These are phyloP conservation scores for Stictonetta naevosa DNA, from an alignment of 2,113 vertebrate species.

Conservation along the genomic window DNA sequence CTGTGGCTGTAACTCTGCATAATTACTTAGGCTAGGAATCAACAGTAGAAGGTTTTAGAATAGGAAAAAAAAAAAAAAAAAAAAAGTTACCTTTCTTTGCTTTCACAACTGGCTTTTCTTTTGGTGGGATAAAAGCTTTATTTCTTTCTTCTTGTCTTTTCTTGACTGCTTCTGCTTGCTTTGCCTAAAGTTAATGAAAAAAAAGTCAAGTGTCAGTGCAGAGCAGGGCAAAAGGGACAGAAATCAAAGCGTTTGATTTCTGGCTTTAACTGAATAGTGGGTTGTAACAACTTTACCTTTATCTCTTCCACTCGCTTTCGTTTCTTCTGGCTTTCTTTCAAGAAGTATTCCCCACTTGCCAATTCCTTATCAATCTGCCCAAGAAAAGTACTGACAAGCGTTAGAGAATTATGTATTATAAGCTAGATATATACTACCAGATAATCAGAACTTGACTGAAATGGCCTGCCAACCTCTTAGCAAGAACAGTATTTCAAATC, in stretches of 20 bases:
- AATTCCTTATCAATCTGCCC: slow-evolving; percentile 91
- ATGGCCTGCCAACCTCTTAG: neutral
- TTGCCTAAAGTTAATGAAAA: slow-evolving; percentile 79
- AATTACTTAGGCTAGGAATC: neutral
- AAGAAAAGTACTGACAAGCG: neutral
- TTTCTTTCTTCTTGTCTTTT: slow-evolving; percentile 92
- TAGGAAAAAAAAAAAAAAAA: neutral
- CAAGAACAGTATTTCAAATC: neutral
- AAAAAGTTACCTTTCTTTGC: slow-evolving; percentile 81
- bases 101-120: slow-evolving; percentile 87
- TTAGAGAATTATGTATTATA: neutral
- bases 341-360: slow-evolving; percentile 94
- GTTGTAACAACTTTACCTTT: slow-evolving; percentile 80
- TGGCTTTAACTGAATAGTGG: neutral
- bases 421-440: neutral
- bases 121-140: slow-evolving; percentile 95
- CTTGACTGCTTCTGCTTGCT: slow-evolving; percentile 87
- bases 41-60: neutral
- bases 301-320: slow-evolving; percentile 89
- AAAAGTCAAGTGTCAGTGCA: neutral
- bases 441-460: neutral
- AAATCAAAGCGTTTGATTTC: neutral
- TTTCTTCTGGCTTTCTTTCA: slow-evolving; percentile 90
- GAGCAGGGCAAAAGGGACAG: neutral
- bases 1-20: neutral